Conservation (phyloP, 1,140 invertebrate species). For the Pogonomyrmex californicus region DNA sequence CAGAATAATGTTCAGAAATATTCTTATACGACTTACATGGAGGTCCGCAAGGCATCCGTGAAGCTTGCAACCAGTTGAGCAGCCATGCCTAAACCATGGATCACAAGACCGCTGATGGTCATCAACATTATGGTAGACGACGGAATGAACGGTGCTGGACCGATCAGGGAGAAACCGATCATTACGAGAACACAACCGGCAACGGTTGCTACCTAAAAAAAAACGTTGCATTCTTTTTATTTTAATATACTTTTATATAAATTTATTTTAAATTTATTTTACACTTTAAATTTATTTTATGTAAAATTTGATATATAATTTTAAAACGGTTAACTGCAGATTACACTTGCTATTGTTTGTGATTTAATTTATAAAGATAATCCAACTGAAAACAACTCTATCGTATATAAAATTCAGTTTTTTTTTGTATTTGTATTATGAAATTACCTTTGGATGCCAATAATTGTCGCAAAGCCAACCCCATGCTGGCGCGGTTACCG, state of each 20-base stretch:
- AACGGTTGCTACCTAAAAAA: constrained; percentile 88
- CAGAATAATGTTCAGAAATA: background rate
- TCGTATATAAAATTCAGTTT: background rate
- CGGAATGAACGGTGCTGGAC: constrained; percentile 92
- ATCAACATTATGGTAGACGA: constrained; percentile 89
- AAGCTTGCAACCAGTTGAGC: constrained; percentile 94
- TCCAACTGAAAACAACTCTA: background rate
- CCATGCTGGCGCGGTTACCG: constrained; percentile 93
- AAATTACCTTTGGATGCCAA: constrained; percentile 88
- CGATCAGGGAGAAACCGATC: constrained; percentile 91
- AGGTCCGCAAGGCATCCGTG: constrained; percentile 92
- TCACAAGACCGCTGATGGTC: constrained; percentile 90
- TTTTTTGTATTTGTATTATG: background rate
- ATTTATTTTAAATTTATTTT: background rate
- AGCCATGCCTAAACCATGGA: constrained; percentile 94
- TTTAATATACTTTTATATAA: background rate
- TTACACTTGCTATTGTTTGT: background rate
- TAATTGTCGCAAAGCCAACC: constrained; percentile 93
- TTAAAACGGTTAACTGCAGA: background rate
- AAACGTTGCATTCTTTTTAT: constrained; percentile 12
- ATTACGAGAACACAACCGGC: constrained; percentile 90
- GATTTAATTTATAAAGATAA: background rate
- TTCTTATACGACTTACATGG: constrained; percentile 88
- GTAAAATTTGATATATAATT: too few species aligned
- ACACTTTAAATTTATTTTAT: background rate